Evolutionary conservation across 2,888 invertebrate genomes (phyloP).

Genomic region (Leucoptera coffeella): DNA sequence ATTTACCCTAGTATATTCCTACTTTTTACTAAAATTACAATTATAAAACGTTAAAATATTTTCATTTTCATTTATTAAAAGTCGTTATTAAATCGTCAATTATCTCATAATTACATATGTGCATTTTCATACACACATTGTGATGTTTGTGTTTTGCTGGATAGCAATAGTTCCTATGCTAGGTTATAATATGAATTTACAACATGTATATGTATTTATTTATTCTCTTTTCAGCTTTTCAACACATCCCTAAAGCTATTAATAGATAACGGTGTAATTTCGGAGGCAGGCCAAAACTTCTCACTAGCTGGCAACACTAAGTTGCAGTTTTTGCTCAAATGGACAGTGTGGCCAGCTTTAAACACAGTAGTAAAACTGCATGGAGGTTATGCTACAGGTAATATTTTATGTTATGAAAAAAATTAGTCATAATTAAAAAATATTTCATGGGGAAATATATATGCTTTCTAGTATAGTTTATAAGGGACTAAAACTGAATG

Average conservation of each 20-base stretch:
- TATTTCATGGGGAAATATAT: no score
- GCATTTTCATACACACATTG: no score
- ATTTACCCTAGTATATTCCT: no score
- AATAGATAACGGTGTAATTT: slow-evolving; percentile 14
- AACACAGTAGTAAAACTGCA: slow-evolving; percentile 41
- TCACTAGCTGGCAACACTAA: slow-evolving; percentile 33
- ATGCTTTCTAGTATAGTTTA: no score
- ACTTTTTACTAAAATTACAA: no score
- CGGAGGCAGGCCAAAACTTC: slow-evolving; percentile 20
- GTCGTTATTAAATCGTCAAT: no score
- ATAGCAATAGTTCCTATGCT: no score
- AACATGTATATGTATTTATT: neutral
- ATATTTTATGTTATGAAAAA: neutral
- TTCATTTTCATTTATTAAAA: no score
- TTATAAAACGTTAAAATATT: no score
- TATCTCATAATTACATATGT: no score
- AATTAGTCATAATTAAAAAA: neutral
- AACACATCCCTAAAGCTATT: slow-evolving; percentile 20
- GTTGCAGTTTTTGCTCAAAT: slow-evolving; percentile 49
- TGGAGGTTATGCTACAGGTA: slow-evolving; percentile 21
- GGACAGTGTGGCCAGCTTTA: slow-evolving; percentile 59
- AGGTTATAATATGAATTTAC: no score
- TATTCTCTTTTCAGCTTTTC: slow-evolving; percentile 15
- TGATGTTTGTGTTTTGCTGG: no score
- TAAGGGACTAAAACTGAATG: neutral